These are phyloP conservation scores for Eulemur coronatus DNA, from an alignment of 2,797 vertebrate species.

Conservation along the genomic window DNA sequence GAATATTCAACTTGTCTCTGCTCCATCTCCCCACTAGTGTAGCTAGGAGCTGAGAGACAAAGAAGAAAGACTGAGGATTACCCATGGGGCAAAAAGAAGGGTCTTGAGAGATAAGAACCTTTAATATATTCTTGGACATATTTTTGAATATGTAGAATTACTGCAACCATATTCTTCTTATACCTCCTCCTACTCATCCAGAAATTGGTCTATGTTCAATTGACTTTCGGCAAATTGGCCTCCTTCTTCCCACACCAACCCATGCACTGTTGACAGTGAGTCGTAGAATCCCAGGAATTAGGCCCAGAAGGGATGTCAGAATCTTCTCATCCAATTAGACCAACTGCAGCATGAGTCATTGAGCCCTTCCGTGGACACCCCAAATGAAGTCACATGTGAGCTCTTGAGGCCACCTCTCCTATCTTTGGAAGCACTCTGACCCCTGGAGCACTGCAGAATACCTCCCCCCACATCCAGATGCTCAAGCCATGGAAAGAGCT, in stretches of 20 bases:
- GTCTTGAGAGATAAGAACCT: neutral
- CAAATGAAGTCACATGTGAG: neutral
- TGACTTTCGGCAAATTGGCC: neutral
- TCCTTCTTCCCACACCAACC: neutral
- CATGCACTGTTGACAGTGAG: neutral
- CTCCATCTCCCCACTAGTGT: neutral
- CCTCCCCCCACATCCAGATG: neutral
- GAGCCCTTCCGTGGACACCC: neutral
- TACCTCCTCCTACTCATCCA: neutral
- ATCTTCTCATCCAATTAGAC: neutral
- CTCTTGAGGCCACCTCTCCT: neutral
- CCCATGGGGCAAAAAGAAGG: neutral
- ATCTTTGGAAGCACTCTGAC: neutral
- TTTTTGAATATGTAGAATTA: neutral
- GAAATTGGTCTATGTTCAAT: neutral
- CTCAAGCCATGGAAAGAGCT: neutral
- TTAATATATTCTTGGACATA: neutral
- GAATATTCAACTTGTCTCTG: neutral
- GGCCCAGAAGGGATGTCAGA: neutral
- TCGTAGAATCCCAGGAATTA: neutral
- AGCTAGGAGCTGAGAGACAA: neutral
- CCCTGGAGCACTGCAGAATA: neutral
- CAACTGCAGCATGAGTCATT: neutral
- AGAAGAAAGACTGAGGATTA: neutral
- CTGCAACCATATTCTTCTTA: neutral